A percentile compares a stretch with the other conserved stretches of the same genome.
Evolutionary conservation across 2,113 vertebrate species (phyloP).

Genomic region (Alethe diademata): DNA sequence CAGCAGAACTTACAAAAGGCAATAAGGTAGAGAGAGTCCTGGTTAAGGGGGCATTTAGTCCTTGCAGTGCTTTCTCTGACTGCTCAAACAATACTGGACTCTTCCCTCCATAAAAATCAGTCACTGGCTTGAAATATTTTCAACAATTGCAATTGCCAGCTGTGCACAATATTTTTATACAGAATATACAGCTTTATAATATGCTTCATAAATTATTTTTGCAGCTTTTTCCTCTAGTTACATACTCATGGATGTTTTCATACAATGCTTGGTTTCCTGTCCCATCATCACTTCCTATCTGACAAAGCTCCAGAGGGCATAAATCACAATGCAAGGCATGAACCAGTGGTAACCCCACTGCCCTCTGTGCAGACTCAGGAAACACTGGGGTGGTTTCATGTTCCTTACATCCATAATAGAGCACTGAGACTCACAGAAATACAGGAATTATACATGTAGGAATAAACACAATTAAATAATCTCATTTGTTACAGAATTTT

Average conservation of each 20-base stretch:
- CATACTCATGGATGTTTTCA: conserved; percentile 14
- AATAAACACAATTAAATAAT: background rate
- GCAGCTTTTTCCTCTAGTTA: conserved; percentile 53
- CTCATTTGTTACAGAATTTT: background rate
- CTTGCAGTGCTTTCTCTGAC: background rate
- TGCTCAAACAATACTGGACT: background rate
- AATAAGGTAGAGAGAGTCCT: background rate
- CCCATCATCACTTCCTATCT: conserved; percentile 44
- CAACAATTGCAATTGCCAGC: conserved; percentile 46
- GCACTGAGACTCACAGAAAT: background rate
- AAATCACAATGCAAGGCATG: background rate
- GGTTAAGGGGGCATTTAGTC: background rate
- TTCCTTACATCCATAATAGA: background rate
- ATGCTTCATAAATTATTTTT: conserved; percentile 19
- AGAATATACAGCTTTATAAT: background rate
- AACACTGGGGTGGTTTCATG: background rate
- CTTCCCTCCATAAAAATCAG: background rate
- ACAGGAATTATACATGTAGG: background rate
- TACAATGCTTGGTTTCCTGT: conserved; percentile 62
- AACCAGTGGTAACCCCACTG: background rate
- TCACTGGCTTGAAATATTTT: conserved; percentile 41
- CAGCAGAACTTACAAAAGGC: background rate
- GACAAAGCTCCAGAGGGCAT: conserved; percentile 23
- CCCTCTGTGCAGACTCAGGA: background rate
- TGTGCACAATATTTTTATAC: conserved; percentile 22